Evolutionary conservation across 2,888 invertebrate species (phyloP).

Genomic region (Lepas anatifera): DNA sequence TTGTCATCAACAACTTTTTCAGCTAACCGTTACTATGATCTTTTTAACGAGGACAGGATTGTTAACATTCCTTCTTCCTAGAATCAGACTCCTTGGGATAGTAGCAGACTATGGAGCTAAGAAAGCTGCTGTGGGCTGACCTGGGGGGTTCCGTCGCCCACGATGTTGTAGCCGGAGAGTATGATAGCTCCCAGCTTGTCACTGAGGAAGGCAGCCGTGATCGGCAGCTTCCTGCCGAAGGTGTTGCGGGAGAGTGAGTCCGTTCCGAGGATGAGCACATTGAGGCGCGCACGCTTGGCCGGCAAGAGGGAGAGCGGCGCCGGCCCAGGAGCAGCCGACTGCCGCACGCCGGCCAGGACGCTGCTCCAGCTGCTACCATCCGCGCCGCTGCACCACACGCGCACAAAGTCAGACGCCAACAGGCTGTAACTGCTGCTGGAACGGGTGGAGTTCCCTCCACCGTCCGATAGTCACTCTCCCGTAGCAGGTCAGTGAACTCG

Average conservation of each 20-base stretch:
- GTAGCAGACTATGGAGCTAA: no score
- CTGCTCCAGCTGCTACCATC: slow-evolving; percentile 48
- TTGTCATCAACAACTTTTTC: no score
- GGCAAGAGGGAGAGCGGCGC: slow-evolving; percentile 38
- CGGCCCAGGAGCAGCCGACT: slow-evolving; percentile 37
- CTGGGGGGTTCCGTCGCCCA: slow-evolving; percentile 76
- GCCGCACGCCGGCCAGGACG: slow-evolving; percentile 48
- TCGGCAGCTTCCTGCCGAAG: slow-evolving; percentile 63
- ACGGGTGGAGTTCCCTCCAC: slow-evolving; percentile 41
- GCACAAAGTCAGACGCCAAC: slow-evolving; percentile 55
- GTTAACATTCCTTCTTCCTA: no score
- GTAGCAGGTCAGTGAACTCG: slow-evolving; percentile 46
- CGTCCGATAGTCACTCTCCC: slow-evolving; percentile 50
- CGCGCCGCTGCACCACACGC: slow-evolving; percentile 47
- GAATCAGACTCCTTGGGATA: no score
- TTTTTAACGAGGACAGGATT: no score
- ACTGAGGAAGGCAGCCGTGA: slow-evolving; percentile 54
- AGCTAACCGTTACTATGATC: no score
- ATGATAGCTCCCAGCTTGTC: slow-evolving; percentile 48
- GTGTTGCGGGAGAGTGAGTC: slow-evolving; percentile 78
- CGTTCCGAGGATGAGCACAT: slow-evolving; percentile 73
- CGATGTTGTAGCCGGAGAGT: slow-evolving; percentile 65
- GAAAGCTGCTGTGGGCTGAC: no score
- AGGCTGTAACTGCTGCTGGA: slow-evolving; percentile 48
- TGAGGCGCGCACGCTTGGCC: slow-evolving; percentile 42